phyloP scores from a whole-genome alignment of 2,113 vertebrate genomes.

The Bos indicus region DNA sequence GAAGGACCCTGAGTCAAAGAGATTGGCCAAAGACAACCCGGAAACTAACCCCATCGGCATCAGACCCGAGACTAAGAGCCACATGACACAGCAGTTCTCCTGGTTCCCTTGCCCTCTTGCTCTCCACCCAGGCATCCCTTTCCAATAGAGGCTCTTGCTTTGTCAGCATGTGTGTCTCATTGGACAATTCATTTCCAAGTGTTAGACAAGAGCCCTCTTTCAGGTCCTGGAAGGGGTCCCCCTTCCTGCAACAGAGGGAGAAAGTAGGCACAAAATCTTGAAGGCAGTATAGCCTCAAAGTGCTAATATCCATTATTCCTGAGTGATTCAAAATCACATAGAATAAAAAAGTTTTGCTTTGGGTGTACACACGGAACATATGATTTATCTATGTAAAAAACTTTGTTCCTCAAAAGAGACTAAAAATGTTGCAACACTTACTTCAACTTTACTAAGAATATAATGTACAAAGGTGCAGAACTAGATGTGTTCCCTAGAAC shows the following conservation, averaged over 20 bases:
- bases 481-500: neutral
- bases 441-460: conserved; percentile 36
- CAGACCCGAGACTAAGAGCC: neutral
- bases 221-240: neutral
- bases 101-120: neutral
- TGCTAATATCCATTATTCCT: neutral
- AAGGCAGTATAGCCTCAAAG: neutral
- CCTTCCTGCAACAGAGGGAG: neutral
- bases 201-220: neutral
- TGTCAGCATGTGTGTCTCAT: neutral
- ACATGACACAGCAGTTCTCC: neutral
- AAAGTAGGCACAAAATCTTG: neutral
- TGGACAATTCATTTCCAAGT: neutral
- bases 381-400: conserved; percentile 1
- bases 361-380: neutral
- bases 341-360: conserved; percentile 20
- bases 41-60: neutral
- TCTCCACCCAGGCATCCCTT: neutral
- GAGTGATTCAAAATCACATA: conserved; percentile 2
- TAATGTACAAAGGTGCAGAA: conserved; percentile 19
- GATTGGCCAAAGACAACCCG: neutral
- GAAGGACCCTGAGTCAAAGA: neutral
- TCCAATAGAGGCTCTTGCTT: neutral
- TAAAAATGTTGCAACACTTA: conserved; percentile 24
- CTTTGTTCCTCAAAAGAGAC: conserved; percentile 11